Evolutionary conservation across 2,888 invertebrate genomes (phyloP).

Genomic region (Hermodice carunculata): DNA sequence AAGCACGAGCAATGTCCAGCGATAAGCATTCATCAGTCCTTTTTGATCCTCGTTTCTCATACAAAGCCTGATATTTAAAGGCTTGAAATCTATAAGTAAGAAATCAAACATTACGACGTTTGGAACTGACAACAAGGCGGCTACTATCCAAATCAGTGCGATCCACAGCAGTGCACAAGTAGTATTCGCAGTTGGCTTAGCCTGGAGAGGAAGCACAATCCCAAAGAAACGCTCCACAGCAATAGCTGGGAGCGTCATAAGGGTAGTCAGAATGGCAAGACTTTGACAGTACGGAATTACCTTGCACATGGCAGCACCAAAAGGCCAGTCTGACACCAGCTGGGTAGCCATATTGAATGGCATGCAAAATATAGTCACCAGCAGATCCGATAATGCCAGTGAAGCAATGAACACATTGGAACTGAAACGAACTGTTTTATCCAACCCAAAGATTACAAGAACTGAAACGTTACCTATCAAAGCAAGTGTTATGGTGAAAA

Average conservation of each 20-base stretch:
- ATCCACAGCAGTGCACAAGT: conserved; percentile 39
- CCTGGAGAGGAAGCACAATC: conserved; percentile 50
- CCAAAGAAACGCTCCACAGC: conserved; percentile 52
- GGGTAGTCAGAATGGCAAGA: conserved; percentile 47
- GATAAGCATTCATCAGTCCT: background rate
- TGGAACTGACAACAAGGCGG: conserved; percentile 42
- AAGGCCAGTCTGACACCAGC: conserved; percentile 41
- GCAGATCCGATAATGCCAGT: conserved; percentile 49
- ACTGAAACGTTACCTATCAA: conserved; percentile 48
- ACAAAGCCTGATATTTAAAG: too few relatives aligned
- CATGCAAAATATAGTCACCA: conserved; percentile 44
- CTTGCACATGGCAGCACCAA: conserved; percentile 48
- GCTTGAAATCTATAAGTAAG: too few relatives aligned
- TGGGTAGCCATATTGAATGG: conserved; percentile 45
- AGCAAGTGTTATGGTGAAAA: conserved; percentile 40
- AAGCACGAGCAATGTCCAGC: conserved; percentile 12
- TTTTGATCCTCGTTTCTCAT: background rate
- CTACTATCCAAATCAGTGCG: conserved; percentile 44
- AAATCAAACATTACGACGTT: background rate
- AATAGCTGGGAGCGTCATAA: conserved; percentile 51
- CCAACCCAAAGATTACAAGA: conserved; percentile 44
- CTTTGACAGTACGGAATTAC: conserved; percentile 45
- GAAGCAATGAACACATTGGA: conserved; percentile 53
- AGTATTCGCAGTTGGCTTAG: conserved; percentile 42
- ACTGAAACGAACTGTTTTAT: conserved; percentile 48